These are phyloP conservation scores for Nephrotoma appendiculata DNA, from an alignment of 2,888 invertebrate species.

Conservation along the genomic window DNA sequence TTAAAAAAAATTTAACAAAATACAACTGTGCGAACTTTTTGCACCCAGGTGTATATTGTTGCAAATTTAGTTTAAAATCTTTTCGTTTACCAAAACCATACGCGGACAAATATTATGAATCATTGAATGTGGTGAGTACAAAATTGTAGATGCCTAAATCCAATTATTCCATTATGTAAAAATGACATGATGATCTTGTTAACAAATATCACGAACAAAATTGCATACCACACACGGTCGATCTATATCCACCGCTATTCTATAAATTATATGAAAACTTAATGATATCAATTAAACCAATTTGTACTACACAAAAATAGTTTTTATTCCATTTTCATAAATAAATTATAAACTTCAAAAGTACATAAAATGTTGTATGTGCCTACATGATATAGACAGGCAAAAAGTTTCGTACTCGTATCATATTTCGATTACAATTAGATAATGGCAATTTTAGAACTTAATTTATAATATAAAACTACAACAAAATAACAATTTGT, in stretches of 20 bases:
- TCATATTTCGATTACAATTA: neutral
- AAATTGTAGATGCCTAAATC: neutral
- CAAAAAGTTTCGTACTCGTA: no score
- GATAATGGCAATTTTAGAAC: neutral
- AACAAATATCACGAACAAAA: neutral
- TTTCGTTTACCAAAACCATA: no score
- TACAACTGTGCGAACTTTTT: no score
- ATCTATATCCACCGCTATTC: neutral
- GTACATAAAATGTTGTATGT: neutral
- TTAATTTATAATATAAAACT: neutral
- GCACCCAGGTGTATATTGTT: no score
- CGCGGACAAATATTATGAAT: no score
- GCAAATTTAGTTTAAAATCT: no score
- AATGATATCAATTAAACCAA: neutral
- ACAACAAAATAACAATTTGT: neutral
- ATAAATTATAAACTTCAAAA: neutral
- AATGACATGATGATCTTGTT: neutral
- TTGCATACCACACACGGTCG: neutral
- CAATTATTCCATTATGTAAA: neutral
- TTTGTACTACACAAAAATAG: neutral
- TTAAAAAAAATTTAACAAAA: no score
- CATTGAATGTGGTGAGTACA: neutral
- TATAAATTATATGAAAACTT: neutral
- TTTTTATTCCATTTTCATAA: neutral
- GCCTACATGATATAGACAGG: no score